Percentiles rank a stretch among this genome's conserved stretches.
These are phyloP conservation scores for Corvus hawaiiensis DNA, from an alignment of 2,113 vertebrate species.

Conservation along the genomic window DNA sequence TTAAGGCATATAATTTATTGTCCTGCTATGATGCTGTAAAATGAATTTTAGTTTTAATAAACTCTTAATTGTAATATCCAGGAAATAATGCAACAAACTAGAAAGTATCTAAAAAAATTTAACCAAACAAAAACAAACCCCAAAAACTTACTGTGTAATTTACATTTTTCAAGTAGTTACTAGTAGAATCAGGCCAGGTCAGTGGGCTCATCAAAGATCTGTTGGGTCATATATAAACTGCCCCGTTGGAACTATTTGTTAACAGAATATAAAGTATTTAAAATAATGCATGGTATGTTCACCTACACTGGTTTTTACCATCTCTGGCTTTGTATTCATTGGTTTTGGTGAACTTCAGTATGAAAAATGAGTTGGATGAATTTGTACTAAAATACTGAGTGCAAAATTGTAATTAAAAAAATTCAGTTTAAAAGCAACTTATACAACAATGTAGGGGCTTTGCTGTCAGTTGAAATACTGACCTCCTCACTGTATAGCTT, in stretches of 20 bases:
- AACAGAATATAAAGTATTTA: not conserved
- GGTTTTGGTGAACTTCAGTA: not conserved
- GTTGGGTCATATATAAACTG: not conserved
- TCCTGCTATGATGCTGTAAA: not conserved
- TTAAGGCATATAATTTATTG: not conserved
- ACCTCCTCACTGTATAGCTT: not conserved
- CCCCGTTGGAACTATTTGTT: not conserved
- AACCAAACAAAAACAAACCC: not conserved
- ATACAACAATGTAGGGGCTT: not conserved
- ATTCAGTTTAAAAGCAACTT: not conserved
- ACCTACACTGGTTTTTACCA: not conserved
- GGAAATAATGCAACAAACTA: not conserved
- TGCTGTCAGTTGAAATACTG: not conserved
- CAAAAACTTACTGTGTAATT: not conserved
- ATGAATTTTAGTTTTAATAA: not conserved
- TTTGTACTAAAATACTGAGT: not conserved
- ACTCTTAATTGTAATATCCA: not conserved
- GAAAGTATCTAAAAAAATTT: not conserved
- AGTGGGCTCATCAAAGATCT: not conserved
- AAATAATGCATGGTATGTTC: not conserved
- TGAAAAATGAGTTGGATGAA: not conserved
- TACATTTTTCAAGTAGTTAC: not conserved
- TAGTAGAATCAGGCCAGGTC: not conserved
- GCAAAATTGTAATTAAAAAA: not conserved
- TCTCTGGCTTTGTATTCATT: not conserved